Conservation (phyloP, 2,888 invertebrate genomes). For the Andrena haemorrhoa region DNA sequence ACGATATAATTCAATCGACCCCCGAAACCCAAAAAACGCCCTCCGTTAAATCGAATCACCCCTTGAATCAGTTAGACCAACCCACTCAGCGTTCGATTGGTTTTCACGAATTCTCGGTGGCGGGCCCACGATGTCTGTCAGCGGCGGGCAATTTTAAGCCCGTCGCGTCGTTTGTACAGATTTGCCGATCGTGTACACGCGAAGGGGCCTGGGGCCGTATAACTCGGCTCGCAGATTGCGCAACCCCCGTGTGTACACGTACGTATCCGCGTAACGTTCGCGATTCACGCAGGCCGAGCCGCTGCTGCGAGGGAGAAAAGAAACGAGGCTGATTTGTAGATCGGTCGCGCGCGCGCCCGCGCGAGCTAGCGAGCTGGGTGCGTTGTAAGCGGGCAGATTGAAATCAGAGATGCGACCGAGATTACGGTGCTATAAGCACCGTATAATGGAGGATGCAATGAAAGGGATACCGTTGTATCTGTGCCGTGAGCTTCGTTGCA, state of each 20-base stretch:
- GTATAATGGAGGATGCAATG: conserved; percentile 72
- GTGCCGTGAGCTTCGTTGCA: conserved; percentile 59
- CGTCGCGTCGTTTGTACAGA: conserved; percentile 25
- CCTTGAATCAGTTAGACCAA: too few species aligned
- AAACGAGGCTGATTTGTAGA: conserved; percentile 74
- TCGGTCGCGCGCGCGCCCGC: conserved; percentile 57
- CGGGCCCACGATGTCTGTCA: conserved; percentile 44
- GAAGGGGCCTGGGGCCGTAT: conserved; percentile 34
- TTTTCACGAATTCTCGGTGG: conserved; percentile 15
- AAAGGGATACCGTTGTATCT: conserved; percentile 70
- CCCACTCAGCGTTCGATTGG: neutral
- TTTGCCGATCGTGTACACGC: conserved; percentile 15
- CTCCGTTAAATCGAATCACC: too few species aligned
- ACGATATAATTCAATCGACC: too few species aligned
- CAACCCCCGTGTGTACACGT: conserved; percentile 35
- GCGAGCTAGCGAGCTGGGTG: conserved; percentile 51
- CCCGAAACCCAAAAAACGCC: too few species aligned
- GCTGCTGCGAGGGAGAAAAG: conserved; percentile 49
- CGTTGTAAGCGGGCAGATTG: conserved; percentile 73
- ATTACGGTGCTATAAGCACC: conserved; percentile 68
- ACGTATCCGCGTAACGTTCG: conserved; percentile 2
- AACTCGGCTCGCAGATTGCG: conserved; percentile 39
- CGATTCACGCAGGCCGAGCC: conserved; percentile 39
- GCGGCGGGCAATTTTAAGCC: conserved; percentile 39
- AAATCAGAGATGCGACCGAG: conserved; percentile 76